These are phyloP conservation scores for Bombus cullumanus DNA, from an alignment of 1,140 invertebrate genomes.

Conservation along the genomic window DNA sequence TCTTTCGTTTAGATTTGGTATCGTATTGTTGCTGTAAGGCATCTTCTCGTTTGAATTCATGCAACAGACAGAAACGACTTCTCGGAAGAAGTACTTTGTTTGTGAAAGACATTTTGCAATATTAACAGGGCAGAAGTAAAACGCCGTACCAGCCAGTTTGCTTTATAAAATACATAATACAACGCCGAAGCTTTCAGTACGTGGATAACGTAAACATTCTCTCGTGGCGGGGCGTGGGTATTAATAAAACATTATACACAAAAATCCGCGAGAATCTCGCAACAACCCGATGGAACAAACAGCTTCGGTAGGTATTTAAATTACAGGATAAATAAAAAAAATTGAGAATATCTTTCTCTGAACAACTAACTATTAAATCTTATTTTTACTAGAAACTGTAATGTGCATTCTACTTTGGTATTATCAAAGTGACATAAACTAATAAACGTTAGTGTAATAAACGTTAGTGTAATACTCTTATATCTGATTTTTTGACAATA, in stretches of 20 bases:
- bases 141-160: background rate
- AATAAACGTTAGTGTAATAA: background rate
- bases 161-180: conserved; percentile 1
- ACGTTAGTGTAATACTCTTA: too few species aligned
- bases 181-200: background rate
- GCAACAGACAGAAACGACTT: background rate
- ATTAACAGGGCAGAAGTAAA: background rate
- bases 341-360: background rate
- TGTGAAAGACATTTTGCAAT: background rate
- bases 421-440: too few species aligned
- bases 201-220: background rate
- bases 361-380: background rate
- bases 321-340: background rate
- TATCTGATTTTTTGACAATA: background rate
- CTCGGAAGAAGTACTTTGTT: background rate
- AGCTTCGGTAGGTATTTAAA: background rate
- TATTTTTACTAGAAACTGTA: background rate
- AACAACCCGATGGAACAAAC: background rate
- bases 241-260: background rate
- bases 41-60: background rate
- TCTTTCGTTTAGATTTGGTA: too few species aligned
- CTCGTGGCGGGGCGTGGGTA: background rate
- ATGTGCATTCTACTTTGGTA: background rate
- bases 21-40: background rate
- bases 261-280: background rate